A percentile compares a stretch with the other conserved stretches of the same genome.
Evolutionary conservation across 2,113 vertebrate genomes (phyloP).

Genomic region (Etia nguti): DNA sequence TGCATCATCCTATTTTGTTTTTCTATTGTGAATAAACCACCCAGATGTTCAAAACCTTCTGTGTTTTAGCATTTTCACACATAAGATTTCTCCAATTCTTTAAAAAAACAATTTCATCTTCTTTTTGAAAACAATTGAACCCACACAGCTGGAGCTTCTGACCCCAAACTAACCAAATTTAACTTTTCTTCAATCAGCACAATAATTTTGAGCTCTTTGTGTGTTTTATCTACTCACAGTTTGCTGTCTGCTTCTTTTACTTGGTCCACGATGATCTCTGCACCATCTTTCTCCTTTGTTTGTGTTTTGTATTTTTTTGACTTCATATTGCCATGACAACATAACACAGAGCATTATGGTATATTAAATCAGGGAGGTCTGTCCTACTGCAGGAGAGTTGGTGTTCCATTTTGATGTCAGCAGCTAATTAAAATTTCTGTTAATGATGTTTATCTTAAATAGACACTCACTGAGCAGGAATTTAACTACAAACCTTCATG

Average conservation of each 20-base stretch:
- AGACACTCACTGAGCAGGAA: too few relatives aligned
- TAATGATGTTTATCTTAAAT: too few relatives aligned
- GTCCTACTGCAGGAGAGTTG: too few relatives aligned
- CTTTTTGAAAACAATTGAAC: rapidly evolving
- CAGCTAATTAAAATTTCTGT: neutral
- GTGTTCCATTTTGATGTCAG: too few relatives aligned
- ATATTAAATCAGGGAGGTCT: too few relatives aligned
- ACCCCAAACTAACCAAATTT: neutral
- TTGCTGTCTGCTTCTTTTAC: neutral
- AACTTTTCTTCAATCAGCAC: neutral
- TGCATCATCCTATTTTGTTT: neutral
- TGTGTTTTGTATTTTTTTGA: too few relatives aligned
- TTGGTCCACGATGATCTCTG: neutral
- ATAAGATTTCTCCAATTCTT: neutral
- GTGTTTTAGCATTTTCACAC: neutral
- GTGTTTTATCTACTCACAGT: neutral
- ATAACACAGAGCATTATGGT: too few relatives aligned
- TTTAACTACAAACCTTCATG: too few relatives aligned
- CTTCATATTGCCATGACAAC: too few relatives aligned
- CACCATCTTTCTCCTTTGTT: neutral
- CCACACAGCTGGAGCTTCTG: neutral
- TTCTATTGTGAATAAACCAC: neutral
- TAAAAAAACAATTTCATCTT: neutral
- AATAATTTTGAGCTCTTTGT: neutral
- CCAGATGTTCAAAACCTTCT: rapidly evolving